These are phyloP conservation scores for Hepsetus odoe DNA, from an alignment of 2,113 vertebrate genomes.

Conservation along the genomic window DNA sequence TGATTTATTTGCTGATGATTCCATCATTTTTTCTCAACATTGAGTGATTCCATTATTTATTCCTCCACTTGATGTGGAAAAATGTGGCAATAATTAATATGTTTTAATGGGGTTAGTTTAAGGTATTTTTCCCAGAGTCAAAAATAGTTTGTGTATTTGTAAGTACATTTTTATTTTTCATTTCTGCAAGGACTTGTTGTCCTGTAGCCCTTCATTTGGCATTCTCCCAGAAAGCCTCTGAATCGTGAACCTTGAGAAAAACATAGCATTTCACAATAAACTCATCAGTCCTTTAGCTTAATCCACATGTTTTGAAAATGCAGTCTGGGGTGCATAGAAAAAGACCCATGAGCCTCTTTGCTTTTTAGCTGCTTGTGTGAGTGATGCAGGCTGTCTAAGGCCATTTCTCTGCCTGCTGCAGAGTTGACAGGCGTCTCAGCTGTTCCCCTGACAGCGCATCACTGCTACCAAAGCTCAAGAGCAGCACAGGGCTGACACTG, in stretches of 20 bases:
- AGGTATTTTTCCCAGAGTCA: too few species aligned
- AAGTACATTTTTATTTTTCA: too few species aligned
- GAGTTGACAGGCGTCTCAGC: slow-evolving; percentile 32
- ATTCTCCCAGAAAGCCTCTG: background rate
- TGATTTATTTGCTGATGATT: too few species aligned
- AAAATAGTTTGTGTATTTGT: too few species aligned
- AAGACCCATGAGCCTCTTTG: slow-evolving; percentile 14
- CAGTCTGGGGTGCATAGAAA: slow-evolving; percentile 9
- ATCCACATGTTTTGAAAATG: slow-evolving; percentile 1
- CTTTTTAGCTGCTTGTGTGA: slow-evolving; percentile 32
- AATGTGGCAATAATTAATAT: too few species aligned
- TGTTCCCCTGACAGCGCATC: slow-evolving; percentile 22
- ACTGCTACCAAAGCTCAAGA: slow-evolving; percentile 32
- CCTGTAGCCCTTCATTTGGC: background rate
- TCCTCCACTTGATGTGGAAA: too few species aligned
- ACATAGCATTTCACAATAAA: background rate
- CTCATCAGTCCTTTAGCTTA: background rate
- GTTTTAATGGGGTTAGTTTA: too few species aligned
- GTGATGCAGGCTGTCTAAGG: slow-evolving; percentile 37
- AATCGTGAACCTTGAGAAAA: background rate
- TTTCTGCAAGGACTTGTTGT: too few species aligned
- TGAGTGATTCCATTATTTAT: too few species aligned
- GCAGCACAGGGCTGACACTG: slow-evolving; percentile 10
- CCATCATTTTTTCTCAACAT: too few species aligned
- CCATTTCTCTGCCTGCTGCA: slow-evolving; percentile 16